phyloP scores from a whole-genome alignment of 2,113 vertebrate genomes.

The Semicossyphus pulcher region DNA sequence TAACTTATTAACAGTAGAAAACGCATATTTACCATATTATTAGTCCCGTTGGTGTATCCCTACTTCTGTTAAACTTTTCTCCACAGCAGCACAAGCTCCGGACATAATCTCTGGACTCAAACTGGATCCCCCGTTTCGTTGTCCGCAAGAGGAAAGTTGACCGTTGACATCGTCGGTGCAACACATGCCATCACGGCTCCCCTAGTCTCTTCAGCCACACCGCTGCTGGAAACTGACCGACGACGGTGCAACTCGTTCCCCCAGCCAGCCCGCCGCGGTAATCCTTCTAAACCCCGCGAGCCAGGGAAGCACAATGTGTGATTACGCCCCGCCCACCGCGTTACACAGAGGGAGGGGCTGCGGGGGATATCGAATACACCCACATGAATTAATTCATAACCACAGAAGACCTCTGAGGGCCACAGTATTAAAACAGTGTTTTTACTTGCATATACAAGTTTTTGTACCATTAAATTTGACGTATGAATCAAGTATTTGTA shows the following conservation, averaged over 20 bases:
- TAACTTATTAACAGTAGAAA: neutral
- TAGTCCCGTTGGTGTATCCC: slow-evolving; percentile 20
- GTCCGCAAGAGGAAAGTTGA: slow-evolving; percentile 3
- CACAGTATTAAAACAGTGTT: neutral
- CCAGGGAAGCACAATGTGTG: slow-evolving; percentile 13
- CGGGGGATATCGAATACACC: slow-evolving; percentile 51
- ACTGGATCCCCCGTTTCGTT: slow-evolving; percentile 8
- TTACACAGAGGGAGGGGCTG: slow-evolving; percentile 52
- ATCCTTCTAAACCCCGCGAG: slow-evolving; percentile 15
- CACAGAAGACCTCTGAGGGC: neutral
- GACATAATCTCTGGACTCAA: slow-evolving; percentile 61
- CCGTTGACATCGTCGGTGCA: neutral
- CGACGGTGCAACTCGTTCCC: neutral
- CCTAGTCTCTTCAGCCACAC: neutral
- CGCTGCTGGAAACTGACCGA: neutral
- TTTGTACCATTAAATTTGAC: too few species aligned
- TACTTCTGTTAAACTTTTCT: slow-evolving; percentile 74
- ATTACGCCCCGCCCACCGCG: slow-evolving; percentile 61
- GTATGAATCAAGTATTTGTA: too few species aligned
- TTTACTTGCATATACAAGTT: neutral
- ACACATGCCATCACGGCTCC: slow-evolving; percentile 32
- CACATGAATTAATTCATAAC: slow-evolving; percentile 28
- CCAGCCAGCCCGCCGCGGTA: slow-evolving; percentile 28
- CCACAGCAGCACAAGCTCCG: slow-evolving; percentile 41
- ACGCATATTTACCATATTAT: slow-evolving; percentile 74